These are phyloP conservation scores for Mirounga angustirostris DNA, from an alignment of 2,113 vertebrate species.

Conservation along the genomic window DNA sequence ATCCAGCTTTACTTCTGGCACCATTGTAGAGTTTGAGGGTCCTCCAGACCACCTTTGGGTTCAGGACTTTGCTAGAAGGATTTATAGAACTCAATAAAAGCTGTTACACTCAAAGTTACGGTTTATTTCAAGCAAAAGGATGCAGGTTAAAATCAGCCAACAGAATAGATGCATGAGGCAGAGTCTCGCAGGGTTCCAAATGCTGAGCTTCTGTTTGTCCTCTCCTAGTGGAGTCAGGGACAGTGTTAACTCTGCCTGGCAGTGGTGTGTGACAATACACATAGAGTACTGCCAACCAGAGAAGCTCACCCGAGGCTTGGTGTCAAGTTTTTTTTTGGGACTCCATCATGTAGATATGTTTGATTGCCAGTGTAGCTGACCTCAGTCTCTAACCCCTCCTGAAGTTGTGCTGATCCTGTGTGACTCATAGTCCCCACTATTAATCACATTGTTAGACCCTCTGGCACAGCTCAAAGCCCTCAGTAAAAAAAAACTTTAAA, in stretches of 20 bases:
- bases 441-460: constrained; percentile 29
- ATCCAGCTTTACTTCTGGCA: background rate
- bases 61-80: constrained; percentile 6
- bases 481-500: background rate
- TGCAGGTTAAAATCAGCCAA: background rate
- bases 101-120: background rate
- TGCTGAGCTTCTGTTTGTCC: background rate
- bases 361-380: background rate
- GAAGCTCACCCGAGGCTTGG: background rate
- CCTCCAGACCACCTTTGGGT: background rate
- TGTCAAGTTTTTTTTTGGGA: background rate
- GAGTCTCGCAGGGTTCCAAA: background rate
- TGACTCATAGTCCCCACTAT: background rate
- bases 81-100: background rate
- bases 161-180: background rate
- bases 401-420: background rate
- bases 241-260: background rate
- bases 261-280: background rate
- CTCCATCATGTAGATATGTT: background rate
- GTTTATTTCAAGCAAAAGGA: constrained; percentile 33
- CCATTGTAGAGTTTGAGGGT: background rate
- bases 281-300: background rate
- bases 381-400: background rate
- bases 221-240: background rate
- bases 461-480: background rate